Base-by-base conservation (phyloP, 2,113 vertebrate genomes). In the Asarcornis scutulata region DNA sequence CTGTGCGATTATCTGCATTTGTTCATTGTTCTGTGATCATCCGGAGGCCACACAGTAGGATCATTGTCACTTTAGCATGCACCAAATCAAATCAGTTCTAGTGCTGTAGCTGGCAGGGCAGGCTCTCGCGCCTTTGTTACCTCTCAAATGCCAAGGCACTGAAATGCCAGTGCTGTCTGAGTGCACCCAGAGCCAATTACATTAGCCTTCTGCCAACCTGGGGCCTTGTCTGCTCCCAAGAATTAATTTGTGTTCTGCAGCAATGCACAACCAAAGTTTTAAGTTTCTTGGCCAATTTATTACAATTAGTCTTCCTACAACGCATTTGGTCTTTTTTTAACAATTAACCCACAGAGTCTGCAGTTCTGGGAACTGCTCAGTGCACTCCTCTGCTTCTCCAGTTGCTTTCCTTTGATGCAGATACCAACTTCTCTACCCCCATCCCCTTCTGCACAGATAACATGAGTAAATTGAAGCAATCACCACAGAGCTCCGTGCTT, bases 241-340 rank as follows among this genome's bases (percentile, higher is more conserved):
- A 95, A 95, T 96, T 96, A 93, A 96, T 96, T 92, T 85, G 72
- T 89, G 78, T 76, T 95, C 93, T 95, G 91, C 93, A 92, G 83
- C 88, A 92, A 73, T 92, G 84, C 91, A 96, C 77, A 94, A 91
- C 67, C 59, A 36, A 93, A 93, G 84, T 92, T 95, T 58, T 48
- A 83, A 64, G 81, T 84, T 92, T 85, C 91, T 84, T 76, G 69
- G 77, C 89, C 86, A 84, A 92, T 96, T 95, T 91, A 87, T 95
- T 91, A 92, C 81, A 95, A 87, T 92, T 79, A 86, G 58, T n/a
- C 44, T 91, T 94, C 90, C 91, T 88, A 58, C 3, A 3, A 31
- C 22, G 44, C 15, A 0, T 63, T 91, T 85, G 59, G 86, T 87
- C 34, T 15, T 85, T 87, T 87, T 87, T 91, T 84, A 31, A 31